Conservation (phyloP, 1,140 invertebrate species). For the Diuraphis noxia region DNA sequence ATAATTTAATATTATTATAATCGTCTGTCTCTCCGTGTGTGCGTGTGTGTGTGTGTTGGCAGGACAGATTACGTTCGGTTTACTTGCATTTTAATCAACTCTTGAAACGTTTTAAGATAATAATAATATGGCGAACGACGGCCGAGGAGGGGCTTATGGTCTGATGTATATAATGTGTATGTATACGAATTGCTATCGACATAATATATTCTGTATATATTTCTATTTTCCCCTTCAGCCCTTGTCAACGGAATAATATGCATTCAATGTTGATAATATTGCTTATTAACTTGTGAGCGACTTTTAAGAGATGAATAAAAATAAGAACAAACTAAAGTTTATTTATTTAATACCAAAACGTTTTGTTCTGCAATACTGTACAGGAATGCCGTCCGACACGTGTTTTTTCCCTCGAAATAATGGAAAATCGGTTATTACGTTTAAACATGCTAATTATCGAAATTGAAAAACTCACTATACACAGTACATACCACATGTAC, state of each 20-base stretch:
- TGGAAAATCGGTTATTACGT: neutral
- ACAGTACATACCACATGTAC: neutral
- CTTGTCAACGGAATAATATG: too few species aligned
- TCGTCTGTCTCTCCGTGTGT: neutral
- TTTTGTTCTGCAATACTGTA: neutral
- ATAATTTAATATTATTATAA: neutral
- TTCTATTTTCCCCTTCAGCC: too few species aligned
- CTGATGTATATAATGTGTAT: neutral
- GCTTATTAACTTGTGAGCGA: neutral
- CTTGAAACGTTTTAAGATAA: neutral
- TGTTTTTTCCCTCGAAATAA: neutral
- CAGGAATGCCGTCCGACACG: neutral
- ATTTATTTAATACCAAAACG: neutral
- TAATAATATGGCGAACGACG: neutral
- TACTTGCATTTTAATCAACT: neutral
- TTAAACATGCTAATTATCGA: neutral
- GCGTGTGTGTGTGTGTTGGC: neutral
- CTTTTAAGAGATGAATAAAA: neutral
- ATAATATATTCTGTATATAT: too few species aligned
- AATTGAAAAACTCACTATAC: conserved; percentile 7
- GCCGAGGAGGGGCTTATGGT: neutral
- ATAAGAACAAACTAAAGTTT: neutral
- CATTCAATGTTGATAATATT: neutral
- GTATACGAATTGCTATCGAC: too few species aligned
- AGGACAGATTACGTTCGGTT: neutral